phyloP scores from a whole-genome alignment of 2,888 invertebrate species.

The Pollenia angustigena region DNA sequence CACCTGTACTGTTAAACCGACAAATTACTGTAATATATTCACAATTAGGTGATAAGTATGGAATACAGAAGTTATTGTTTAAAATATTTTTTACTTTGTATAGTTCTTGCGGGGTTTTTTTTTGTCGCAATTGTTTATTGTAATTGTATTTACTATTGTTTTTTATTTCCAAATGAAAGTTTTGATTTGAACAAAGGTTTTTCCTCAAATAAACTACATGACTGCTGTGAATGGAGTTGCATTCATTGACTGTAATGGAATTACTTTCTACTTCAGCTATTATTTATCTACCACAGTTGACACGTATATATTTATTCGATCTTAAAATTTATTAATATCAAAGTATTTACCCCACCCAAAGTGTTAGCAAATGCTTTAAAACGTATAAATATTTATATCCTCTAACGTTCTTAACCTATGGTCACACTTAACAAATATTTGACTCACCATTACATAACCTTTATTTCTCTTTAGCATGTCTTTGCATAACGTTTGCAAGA shows the following conservation, averaged over 20 bases:
- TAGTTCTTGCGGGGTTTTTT: slow-evolving; percentile 12
- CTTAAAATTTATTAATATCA: slow-evolving; percentile 24
- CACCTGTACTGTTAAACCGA: slow-evolving; percentile 11
- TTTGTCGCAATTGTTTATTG: slow-evolving; percentile 10
- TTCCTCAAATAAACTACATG: slow-evolving; percentile 28
- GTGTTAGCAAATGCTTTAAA: neutral
- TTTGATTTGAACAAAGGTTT: slow-evolving; percentile 38
- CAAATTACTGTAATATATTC: slow-evolving; percentile 37
- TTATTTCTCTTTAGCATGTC: no score
- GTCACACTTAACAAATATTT: no score
- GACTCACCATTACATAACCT: no score
- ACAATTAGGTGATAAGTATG: slow-evolving; percentile 14
- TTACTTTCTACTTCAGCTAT: slow-evolving; percentile 46
- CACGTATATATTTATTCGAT: slow-evolving; percentile 34
- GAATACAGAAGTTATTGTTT: slow-evolving; percentile 8
- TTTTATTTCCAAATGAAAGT: slow-evolving; percentile 26
- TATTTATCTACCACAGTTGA: slow-evolving; percentile 1
- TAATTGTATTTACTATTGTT: slow-evolving; percentile 13
- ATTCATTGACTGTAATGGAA: neutral
- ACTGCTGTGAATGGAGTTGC: neutral
- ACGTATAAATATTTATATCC: slow-evolving; percentile 34
- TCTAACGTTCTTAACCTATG: neutral
- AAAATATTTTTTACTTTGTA: neutral
- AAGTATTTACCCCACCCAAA: slow-evolving; percentile 47
- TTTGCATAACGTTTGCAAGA: no score